Percentiles rank a stretch among this genome's conserved stretches.
Conservation (phyloP, 2,888 invertebrate species). For the Sepioteuthis lessoniana region DNA sequence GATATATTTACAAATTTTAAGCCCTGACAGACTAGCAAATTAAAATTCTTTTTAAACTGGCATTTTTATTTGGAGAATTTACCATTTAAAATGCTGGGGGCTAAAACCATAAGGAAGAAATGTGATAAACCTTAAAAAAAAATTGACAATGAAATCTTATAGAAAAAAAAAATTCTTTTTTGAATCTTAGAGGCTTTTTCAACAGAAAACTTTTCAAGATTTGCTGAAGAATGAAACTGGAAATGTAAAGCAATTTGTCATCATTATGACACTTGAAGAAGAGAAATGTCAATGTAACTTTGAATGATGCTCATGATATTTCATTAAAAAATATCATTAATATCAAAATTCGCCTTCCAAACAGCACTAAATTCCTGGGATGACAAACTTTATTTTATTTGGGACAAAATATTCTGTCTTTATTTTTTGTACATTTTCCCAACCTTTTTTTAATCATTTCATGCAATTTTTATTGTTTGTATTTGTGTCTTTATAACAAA, state of each 20-base stretch:
- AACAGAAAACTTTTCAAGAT: not conserved
- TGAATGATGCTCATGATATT: not conserved
- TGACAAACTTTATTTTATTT: not conserved
- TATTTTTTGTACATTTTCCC: not conserved
- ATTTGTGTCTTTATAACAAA: not conserved
- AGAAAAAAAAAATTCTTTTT: not conserved
- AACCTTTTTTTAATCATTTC: not conserved
- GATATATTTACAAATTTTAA: not conserved
- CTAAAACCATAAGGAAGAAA: not conserved
- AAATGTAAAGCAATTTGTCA: too few species aligned
- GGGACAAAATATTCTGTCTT: not conserved
- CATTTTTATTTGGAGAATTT: not conserved
- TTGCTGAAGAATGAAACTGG: not conserved
- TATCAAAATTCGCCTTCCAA: not conserved
- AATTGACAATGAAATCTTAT: not conserved
- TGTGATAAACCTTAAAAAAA: not conserved
- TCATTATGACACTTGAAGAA: not conserved
- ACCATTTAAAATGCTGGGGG: not conserved
- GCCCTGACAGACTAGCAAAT: not conserved
- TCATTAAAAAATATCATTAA: not conserved
- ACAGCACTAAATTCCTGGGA: conserved; percentile 21
- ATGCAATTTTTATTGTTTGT: not conserved
- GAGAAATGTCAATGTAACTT: not conserved
- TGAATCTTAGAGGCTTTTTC: not conserved
- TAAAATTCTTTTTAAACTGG: not conserved